A percentile compares a stretch with the other conserved stretches of the same genome.
Conservation (phyloP, 2,797 vertebrate genomes). For the Gallinago nigripennis region DNA sequence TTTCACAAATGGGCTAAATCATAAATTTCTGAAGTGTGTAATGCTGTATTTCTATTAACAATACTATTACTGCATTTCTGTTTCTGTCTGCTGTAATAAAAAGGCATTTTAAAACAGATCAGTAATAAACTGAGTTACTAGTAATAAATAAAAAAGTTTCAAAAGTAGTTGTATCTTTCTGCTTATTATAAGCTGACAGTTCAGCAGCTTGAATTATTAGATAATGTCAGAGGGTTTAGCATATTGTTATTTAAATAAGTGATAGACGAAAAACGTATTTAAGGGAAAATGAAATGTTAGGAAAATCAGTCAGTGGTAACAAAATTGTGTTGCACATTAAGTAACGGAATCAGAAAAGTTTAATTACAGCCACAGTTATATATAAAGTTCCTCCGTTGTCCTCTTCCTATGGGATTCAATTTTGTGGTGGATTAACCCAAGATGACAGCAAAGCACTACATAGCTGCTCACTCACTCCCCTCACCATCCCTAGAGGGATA, state of each 20-base stretch:
- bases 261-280: neutral
- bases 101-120: neutral
- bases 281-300: neutral
- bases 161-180: neutral
- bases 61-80: neutral
- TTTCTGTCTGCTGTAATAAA: neutral
- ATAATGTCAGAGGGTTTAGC: neutral
- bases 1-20: neutral
- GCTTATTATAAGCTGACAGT: neutral
- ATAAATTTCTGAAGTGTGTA: neutral
- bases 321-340: neutral
- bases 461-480: neutral
- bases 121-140: neutral
- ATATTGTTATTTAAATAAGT: neutral
- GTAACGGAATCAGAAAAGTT: neutral
- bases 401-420: neutral
- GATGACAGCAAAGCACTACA: neutral
- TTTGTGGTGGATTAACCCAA: neutral
- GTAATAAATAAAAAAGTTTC: neutral
- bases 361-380: neutral
- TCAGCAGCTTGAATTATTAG: neutral
- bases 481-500: neutral
- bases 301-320: neutral
- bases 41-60: neutral
- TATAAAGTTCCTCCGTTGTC: neutral